Percentiles rank a stretch among this genome's conserved stretches.
These are phyloP conservation scores for Lagodon rhomboides DNA, from an alignment of 2,797 vertebrate species.

Conservation along the genomic window DNA sequence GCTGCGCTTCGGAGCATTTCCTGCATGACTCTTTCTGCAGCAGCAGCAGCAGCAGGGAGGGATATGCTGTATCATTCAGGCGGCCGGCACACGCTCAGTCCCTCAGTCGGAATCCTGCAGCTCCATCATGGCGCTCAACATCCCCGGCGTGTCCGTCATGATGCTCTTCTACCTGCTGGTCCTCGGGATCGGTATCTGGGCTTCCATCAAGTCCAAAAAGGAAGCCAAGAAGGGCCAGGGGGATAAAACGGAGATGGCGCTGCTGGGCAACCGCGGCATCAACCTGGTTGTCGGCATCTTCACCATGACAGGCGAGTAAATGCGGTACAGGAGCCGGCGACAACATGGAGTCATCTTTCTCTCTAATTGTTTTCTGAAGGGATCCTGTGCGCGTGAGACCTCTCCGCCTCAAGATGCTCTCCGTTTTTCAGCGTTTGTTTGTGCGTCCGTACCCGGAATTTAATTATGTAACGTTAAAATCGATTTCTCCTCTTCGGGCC, in stretches of 20 bases:
- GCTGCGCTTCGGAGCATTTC: not conserved
- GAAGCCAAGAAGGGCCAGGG: constrained; percentile 70
- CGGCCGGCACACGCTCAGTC: constrained; percentile 33
- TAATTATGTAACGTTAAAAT: too few species aligned
- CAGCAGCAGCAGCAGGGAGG: constrained; percentile 26
- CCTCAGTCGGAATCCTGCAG: constrained; percentile 13
- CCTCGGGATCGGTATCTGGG: constrained; percentile 80
- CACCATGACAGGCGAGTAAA: constrained; percentile 78
- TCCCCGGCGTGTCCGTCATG: constrained; percentile 76
- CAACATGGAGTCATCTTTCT: not conserved
- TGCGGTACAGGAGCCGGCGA: not conserved
- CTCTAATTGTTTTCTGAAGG: not conserved
- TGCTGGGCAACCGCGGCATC: constrained; percentile 78
- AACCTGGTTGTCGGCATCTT: constrained; percentile 78
- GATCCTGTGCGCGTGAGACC: not conserved
- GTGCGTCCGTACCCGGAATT: too few species aligned
- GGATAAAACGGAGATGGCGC: constrained; percentile 73
- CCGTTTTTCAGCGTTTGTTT: too few species aligned
- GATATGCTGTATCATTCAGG: constrained; percentile 33
- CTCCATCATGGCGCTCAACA: constrained; percentile 76
- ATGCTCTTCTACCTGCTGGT: constrained; percentile 77
- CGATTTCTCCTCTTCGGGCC: not conserved
- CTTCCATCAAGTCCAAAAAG: constrained; percentile 69
- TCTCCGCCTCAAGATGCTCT: too few species aligned
- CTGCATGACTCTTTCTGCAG: not conserved